Evolutionary conservation across 2,888 invertebrate genomes (phyloP).

Genomic region (Apoda limacodes): DNA sequence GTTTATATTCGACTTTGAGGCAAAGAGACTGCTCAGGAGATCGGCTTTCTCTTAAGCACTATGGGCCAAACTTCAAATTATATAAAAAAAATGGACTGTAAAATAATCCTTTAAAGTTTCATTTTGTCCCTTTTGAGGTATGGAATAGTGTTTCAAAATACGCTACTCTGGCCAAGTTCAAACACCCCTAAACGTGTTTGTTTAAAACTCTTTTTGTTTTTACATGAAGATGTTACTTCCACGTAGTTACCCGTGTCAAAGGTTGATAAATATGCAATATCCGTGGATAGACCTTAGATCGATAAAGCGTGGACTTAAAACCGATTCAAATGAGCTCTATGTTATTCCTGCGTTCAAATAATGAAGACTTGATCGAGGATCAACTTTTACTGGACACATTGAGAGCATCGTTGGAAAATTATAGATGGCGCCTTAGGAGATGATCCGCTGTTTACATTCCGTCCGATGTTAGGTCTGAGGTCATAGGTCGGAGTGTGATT

Average conservation of each 20-base stretch:
- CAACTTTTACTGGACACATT: slow-evolving; percentile 38
- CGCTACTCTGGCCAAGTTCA: slow-evolving; percentile 31
- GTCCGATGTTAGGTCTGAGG: slow-evolving; percentile 47
- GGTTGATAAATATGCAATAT: slow-evolving; percentile 70
- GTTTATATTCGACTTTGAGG: no score
- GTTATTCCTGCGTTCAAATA: slow-evolving; percentile 12
- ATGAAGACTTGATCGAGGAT: slow-evolving; percentile 19
- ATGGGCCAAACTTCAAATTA: no score
- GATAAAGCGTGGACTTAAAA: slow-evolving; percentile 54
- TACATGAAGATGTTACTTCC: slow-evolving; percentile 63
- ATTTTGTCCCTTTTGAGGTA: no score
- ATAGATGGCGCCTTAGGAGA: slow-evolving; percentile 67
- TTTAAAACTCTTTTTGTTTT: slow-evolving; percentile 40
- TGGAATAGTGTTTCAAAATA: slow-evolving; percentile 17
- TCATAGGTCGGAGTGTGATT: slow-evolving; percentile 58
- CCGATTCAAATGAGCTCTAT: slow-evolving; percentile 24
- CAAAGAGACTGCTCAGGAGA: no score
- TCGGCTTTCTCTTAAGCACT: no score
- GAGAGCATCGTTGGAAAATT: slow-evolving; percentile 62
- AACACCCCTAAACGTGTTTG: slow-evolving; percentile 50
- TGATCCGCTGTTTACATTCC: slow-evolving; percentile 65
- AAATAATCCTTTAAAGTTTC: no score
- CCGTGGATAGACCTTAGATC: slow-evolving; percentile 55
- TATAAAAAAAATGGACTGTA: no score
- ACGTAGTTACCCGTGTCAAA: slow-evolving; percentile 65